Evolutionary conservation across 2,888 invertebrate species (phyloP), one percentile per base, ranked within the genome.

Genomic region (Lasioglossum leucozonium): DNA sequence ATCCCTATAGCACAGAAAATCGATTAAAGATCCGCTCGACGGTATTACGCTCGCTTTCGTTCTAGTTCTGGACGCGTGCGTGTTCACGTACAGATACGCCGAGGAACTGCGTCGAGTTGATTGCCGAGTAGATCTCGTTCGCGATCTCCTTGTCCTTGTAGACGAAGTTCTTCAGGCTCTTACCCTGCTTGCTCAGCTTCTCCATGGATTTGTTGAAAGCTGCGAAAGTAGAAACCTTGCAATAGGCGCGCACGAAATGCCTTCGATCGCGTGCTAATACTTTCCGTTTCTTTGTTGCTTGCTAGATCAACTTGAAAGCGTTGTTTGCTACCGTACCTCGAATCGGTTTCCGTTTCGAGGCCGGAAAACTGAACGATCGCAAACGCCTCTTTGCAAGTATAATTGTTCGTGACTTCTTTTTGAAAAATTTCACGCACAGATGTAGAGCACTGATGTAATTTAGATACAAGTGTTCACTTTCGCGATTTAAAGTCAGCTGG

Each of bases 191-290:
- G 91, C 97, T 97, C 79, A 99, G 96, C 88, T 98, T 97, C 92
- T 97, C 97, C 97, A 98, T 98, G 37, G 99, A 99, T 95, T 99
- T 99, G 95, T 99, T 99, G 94, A 99, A 98, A 26, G 99, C 98
- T 98, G 95, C n/a, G 42, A 34, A 44, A 67, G 58, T n/a, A 22
- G 65, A 30, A 62, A 10, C 34, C 18, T 18, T 2, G 18, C 62
- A 16, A 16, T 26, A 62, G 16, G 5, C 22, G 8, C 51, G 22
- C 51, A 51, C 22, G 51, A 62, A 30, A 62, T 62, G 13, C 16
- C 62, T 62, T 62, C 62, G 62, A 30, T 58, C 58, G 58, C 26
- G 58, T 58, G 58, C 3, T 58, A 58, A 58, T 26, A 4, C 58
- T 58, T 26, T 58, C 58, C 51, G 51, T 51, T 51, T 22, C 51